A percentile compares a stretch with the other conserved stretches of the same genome.
phyloP scores from a whole-genome alignment of 2,113 vertebrate genomes.

The Protobothrops flavoviridis region DNA sequence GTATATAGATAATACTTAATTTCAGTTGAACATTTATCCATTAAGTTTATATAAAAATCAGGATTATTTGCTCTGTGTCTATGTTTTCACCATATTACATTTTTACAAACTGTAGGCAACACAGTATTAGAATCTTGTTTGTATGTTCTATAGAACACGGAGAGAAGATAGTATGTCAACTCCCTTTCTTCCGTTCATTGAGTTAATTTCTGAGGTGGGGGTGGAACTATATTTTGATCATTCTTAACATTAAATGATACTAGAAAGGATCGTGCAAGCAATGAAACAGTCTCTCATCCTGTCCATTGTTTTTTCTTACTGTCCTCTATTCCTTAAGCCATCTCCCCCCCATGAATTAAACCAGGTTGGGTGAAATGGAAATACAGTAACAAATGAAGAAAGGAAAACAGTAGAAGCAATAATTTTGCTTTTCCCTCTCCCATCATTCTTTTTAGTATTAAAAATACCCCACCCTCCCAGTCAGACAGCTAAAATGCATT shows the following conservation, averaged over 20 bases:
- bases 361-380: background rate
- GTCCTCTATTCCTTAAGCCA: background rate
- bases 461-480: background rate
- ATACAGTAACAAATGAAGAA: background rate
- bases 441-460: background rate
- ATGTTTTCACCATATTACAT: background rate
- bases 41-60: background rate
- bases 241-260: background rate
- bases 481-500: background rate
- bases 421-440: background rate
- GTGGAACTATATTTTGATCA: background rate
- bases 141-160: background rate
- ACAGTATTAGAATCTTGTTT: background rate
- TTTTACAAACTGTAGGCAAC: background rate
- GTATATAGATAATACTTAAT: background rate
- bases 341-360: too few species aligned
- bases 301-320: background rate
- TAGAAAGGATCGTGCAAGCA: background rate
- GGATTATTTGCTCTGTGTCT: background rate
- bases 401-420: background rate
- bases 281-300: background rate
- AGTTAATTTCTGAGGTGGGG: background rate
- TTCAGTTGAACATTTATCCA: background rate
- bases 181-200: background rate
- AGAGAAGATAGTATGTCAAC: background rate